Evolutionary conservation across 2,113 vertebrate species (phyloP).

Genomic region (Carollia perspicillata): DNA sequence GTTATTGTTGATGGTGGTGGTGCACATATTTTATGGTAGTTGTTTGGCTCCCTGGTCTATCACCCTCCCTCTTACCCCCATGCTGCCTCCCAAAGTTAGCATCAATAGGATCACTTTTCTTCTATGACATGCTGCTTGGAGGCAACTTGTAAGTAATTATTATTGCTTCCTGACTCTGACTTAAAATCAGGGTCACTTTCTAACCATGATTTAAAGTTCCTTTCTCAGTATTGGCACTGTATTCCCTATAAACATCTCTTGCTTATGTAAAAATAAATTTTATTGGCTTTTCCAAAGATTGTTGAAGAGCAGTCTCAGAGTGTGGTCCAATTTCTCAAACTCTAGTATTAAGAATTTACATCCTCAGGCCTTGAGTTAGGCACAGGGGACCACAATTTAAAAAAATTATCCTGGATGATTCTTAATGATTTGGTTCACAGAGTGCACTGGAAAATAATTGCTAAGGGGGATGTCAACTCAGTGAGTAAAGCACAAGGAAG

Average conservation of each 20-base stretch:
- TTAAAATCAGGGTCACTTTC: neutral
- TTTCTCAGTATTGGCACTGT: neutral
- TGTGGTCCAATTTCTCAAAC: neutral
- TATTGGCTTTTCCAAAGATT: neutral
- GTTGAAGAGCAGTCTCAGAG: neutral
- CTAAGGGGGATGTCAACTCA: conserved; percentile 29
- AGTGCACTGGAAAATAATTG: conserved; percentile 36
- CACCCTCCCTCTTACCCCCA: neutral
- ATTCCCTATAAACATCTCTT: neutral
- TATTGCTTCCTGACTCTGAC: neutral
- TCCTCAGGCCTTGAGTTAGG: neutral
- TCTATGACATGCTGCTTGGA: neutral
- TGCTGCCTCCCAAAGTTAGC: neutral
- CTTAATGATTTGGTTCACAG: conserved; percentile 8
- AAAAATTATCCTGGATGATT: neutral
- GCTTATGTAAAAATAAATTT: neutral
- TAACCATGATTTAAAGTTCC: neutral
- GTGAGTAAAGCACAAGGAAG: neutral
- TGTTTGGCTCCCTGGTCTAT: neutral
- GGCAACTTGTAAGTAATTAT: neutral
- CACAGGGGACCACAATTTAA: neutral
- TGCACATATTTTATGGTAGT: neutral
- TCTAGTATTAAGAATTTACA: conserved; percentile 49
- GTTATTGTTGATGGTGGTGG: neutral
- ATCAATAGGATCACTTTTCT: neutral